A percentile compares a stretch with the other conserved stretches of the same genome.
Conservation (phyloP, 2,113 vertebrate genomes). For the Mobula hypostoma region DNA sequence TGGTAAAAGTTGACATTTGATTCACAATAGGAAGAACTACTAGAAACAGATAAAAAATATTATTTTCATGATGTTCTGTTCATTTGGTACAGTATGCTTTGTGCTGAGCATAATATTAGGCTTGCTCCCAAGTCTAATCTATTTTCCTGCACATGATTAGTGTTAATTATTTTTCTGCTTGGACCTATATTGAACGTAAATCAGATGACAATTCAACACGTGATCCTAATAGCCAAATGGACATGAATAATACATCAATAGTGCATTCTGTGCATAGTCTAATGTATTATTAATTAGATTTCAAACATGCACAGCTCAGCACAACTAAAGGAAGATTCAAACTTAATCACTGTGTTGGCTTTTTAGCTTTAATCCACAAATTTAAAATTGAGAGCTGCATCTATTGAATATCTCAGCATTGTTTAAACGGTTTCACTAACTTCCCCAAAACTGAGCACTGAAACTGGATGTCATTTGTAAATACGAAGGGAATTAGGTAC, state of each 20-base stretch:
- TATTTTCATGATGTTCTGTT: not conserved
- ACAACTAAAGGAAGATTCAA: not conserved
- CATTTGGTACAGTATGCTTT: not conserved
- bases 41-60: not conserved
- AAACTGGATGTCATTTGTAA: not conserved
- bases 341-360: not conserved
- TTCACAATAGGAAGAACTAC: not conserved
- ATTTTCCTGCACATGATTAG: not conserved
- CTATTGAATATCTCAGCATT: not conserved
- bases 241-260: not conserved
- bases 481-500: not conserved
- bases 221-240: not conserved
- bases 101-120: not conserved
- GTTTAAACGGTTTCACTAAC: not conserved
- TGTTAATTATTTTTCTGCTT: not conserved
- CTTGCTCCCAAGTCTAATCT: not conserved
- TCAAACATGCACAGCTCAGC: not conserved
- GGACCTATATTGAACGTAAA: not conserved
- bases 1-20: not conserved
- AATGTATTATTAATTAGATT: not conserved
- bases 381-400: not conserved
- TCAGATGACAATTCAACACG: constrained; percentile 4
- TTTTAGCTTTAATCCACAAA: not conserved
- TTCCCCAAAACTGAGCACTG: not conserved
- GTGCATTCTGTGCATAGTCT: not conserved